Percentiles rank a stretch among this genome's conserved stretches.
These are phyloP conservation scores for Turritopsis dohrnii DNA, from an alignment of 30 jellyfish, hydroid and myxozoan species.

Conservation along the genomic window DNA sequence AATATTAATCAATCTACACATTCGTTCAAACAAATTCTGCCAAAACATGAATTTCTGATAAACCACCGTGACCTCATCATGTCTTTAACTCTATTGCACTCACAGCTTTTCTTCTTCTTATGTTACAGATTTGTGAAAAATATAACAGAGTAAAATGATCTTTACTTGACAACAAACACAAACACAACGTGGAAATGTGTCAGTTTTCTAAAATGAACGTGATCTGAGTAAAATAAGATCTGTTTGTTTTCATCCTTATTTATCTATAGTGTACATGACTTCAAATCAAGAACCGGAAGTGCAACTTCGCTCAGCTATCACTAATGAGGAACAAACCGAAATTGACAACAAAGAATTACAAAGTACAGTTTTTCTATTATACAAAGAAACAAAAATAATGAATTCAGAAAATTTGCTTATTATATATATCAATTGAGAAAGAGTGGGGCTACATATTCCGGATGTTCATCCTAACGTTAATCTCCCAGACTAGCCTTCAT, in stretches of 20 bases:
- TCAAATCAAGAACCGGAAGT: background rate
- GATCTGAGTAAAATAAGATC: background rate
- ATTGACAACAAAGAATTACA: background rate
- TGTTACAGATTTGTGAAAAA: too few relatives aligned
- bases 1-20: background rate
- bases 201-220: too few relatives aligned
- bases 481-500: too few relatives aligned
- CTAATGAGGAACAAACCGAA: background rate
- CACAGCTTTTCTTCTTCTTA: too few relatives aligned
- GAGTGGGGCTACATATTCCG: too few relatives aligned
- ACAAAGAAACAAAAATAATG: background rate
- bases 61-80: background rate
- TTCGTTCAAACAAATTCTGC: background rate
- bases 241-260: background rate
- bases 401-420: too few relatives aligned
- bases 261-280: background rate
- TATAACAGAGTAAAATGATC: background rate
- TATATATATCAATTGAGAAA: too few relatives aligned
- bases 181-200: too few relatives aligned
- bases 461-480: too few relatives aligned
- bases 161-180: too few relatives aligned
- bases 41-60: background rate
- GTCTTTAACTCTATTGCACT: background rate
- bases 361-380: background rate
- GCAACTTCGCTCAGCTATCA: background rate